Base-by-base conservation (phyloP, 2,797 vertebrate species). In the Acanthurus leucopareius region DNA sequence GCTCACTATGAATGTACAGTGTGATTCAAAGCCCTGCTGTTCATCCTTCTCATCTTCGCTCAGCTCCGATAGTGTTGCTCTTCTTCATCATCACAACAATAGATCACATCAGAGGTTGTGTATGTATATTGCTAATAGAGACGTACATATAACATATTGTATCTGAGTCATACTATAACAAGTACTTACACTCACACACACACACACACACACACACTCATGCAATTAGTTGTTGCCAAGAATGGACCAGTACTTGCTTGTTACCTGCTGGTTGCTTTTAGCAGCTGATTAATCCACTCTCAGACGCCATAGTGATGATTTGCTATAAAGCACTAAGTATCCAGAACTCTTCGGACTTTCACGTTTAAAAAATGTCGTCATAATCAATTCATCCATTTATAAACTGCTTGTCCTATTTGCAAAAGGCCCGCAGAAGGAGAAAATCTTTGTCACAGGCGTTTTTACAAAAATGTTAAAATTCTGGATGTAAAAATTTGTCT, bases 171-270 rank as follows among this genome's bases (percentile, higher is more conserved):
- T 14, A 54, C 19, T 1, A 8, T 1, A 48, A 49, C 38, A 66
- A 69, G 81, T 44, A 28, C 28, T 28, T 4, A 28, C 28, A 28
- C 28, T 2, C 28, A 32, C 4, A 32, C 28, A 32, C 28, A 19
- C 53, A 52, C 69, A 62, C n/a, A 44, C 38, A 20, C 42, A 69
- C 40, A 19, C 47, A 42, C 20, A 14, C 10, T 25, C 20, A 38
- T 13, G 7, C 1, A 8, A 54, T 32, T 7, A 22, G 57, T 2
- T 17, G 49, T 48, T 69, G 48, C 47, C 5, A 53, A 47, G 59
- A 35, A n/a, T 14, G 68, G 69, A 73, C 60, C 77, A 70, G 73
- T 62, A 73, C 65, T 75, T 44, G 79, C 78, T 73, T 17, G 66
- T 53, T 19, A 68, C 45, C 42, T 69, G 25, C 49, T 45, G 32